A percentile compares a stretch with the other conserved stretches of the same genome.
Conservation (phyloP, 23 tunicate genomes). For the Corella eumyota region DNA sequence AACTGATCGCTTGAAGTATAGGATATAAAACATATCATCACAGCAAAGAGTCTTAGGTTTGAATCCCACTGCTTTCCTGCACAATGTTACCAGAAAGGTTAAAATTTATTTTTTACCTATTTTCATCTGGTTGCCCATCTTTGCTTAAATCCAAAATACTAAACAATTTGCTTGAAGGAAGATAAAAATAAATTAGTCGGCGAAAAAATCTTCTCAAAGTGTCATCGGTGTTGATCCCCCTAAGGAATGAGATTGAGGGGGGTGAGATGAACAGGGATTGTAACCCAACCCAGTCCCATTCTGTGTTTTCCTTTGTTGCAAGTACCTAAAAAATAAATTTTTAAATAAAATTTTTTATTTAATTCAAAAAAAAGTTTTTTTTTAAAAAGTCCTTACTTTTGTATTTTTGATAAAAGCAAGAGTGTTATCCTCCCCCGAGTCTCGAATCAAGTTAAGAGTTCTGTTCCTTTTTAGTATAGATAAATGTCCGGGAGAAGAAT, state of each 20-base stretch:
- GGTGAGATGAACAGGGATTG: conserved; percentile 49
- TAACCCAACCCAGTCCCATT: conserved; percentile 80
- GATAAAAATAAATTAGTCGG: conserved; percentile 41
- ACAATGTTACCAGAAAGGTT: neutral
- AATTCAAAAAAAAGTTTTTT: no score
- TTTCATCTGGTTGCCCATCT: conserved; percentile 40
- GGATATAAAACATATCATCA: neutral
- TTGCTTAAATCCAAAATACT: conserved; percentile 20
- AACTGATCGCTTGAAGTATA: neutral
- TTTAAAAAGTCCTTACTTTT: no score
- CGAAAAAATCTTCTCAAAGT: conserved; percentile 38
- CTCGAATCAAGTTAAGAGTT: conserved; percentile 57
- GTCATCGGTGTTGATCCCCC: conserved; percentile 46
- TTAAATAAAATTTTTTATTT: no score
- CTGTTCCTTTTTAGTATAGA: conserved; percentile 45
- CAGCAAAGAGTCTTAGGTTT: neutral
- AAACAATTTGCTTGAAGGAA: conserved; percentile 44
- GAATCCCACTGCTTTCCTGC: neutral
- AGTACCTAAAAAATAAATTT: no score
- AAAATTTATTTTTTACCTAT: conserved; percentile 19
- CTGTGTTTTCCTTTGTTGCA: conserved; percentile 41
- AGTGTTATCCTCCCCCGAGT: conserved; percentile 41
- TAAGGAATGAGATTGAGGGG: conserved; percentile 16
- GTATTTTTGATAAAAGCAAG: conserved; percentile 44
- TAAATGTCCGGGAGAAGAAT: conserved; percentile 12